Percentiles rank a stretch among this genome's conserved stretches.
These are phyloP conservation scores for Triplophysa tibetana DNA, from an alignment of 2,113 vertebrate species.

Conservation along the genomic window DNA sequence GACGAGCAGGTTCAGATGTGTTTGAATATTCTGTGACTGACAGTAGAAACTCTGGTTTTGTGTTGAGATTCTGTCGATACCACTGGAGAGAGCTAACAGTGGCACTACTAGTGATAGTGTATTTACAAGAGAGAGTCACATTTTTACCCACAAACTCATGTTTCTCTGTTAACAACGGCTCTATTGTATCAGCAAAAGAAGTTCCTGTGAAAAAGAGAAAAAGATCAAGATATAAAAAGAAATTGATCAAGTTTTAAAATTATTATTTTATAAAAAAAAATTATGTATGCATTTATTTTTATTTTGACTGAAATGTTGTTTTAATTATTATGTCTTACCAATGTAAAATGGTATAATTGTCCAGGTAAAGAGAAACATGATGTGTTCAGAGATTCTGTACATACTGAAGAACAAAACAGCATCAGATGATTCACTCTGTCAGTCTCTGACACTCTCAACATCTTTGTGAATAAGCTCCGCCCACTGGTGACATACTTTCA, in stretches of 20 bases:
- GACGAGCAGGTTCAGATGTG: too few species aligned
- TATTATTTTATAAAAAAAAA: too few species aligned
- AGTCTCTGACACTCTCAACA: not conserved
- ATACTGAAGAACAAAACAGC: too few species aligned
- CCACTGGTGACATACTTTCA: not conserved
- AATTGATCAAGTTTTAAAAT: not conserved
- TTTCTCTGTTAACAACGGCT: not conserved
- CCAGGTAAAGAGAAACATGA: not conserved
- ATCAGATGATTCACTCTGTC: not conserved
- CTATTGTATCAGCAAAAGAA: not conserved
- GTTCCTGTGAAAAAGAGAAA: not conserved
- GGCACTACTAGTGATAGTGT: not conserved
- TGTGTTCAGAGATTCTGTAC: not conserved
- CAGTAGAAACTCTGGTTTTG: too few species aligned
- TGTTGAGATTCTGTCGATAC: not conserved
- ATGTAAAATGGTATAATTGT: not conserved
- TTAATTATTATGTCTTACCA: not conserved
- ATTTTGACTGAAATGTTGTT: not conserved
- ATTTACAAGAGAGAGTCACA: conserved; percentile 28
- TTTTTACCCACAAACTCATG: not conserved
- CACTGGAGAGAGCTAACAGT: not conserved
- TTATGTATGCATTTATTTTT: not conserved
- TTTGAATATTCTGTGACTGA: too few species aligned
- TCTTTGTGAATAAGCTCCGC: not conserved
- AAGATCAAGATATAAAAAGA: not conserved